phyloP scores from a whole-genome alignment of 2,888 invertebrate genomes.

The Diaphora mendica region DNA sequence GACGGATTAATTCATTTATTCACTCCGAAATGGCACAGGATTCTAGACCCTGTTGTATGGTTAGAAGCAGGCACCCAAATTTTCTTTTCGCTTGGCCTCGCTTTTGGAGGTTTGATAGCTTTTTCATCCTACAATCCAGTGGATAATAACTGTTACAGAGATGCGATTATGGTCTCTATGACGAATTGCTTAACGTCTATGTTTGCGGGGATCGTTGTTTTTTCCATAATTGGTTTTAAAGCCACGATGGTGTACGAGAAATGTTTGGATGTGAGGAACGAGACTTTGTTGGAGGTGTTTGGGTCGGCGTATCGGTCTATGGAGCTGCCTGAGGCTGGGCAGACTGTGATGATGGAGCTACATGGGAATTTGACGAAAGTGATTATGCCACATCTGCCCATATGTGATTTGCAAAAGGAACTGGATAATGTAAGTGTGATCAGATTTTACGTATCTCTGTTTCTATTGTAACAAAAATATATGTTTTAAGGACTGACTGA shows the following conservation, averaged over 20 bases:
- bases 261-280: slow-evolving; percentile 89
- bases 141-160: slow-evolving; percentile 98
- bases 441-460: neutral
- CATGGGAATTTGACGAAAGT: slow-evolving; percentile 86
- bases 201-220: slow-evolving; percentile 98
- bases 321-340: slow-evolving; percentile 86
- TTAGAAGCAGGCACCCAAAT: slow-evolving; percentile 99
- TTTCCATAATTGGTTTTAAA: slow-evolving; percentile 97
- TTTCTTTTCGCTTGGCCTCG: slow-evolving; percentile 97
- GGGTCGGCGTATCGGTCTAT: slow-evolving; percentile 80
- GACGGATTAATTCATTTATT: slow-evolving; percentile 96
- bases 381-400: slow-evolving; percentile 89
- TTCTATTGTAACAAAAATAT: neutral
- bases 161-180: slow-evolving; percentile 96
- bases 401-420: slow-evolving; percentile 94
- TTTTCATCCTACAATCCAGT: slow-evolving; percentile 99
- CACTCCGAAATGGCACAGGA: slow-evolving; percentile 96
- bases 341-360: slow-evolving; percentile 80
- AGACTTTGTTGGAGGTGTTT: slow-evolving; percentile 86
- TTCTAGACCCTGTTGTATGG: slow-evolving; percentile 98
- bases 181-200: slow-evolving; percentile 98
- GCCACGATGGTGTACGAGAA: slow-evolving; percentile 94
- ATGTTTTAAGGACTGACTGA: too few species aligned
- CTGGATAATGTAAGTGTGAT: slow-evolving; percentile 93
- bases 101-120: slow-evolving; percentile 98